Base-by-base conservation (phyloP, 64 coral and sea anemone genomes). In the Montipora sp. region DNA sequence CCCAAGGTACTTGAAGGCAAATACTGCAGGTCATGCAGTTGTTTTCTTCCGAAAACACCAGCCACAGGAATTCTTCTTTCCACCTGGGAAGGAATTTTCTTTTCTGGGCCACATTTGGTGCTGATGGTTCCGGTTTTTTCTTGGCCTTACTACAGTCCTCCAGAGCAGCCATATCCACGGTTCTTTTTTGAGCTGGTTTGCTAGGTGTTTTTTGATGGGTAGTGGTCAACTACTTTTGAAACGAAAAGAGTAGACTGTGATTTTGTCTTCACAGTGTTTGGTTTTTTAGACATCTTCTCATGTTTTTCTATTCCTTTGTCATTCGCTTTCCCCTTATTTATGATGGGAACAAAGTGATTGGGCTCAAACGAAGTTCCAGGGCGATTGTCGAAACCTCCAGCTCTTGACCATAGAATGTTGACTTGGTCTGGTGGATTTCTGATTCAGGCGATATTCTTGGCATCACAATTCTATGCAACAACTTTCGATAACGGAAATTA, bases 391-490 rank as follows among this genome's bases (percentile, higher is more conserved):
- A 80, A 53, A 21, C 48, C 78, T 58, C 50, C 78, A 0, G 3
- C 78, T 57, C 78, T 80, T 80, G 78, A 80, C 78, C 78, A 80
- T 9, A 21, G 7, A 57, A 55, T 80, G 51, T 60, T 81, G 27
- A 81, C 11, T 60, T 36, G 0, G n/a, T 5, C 12, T 1, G 11
- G 3, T 15, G 7, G 21, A 11, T 24, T 60, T 60, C 79, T 81
- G 79, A 60, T 8, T 81, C 79, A 59, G n/a, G 77, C 20, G 51
- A 60, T 36, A 27, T 3, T 14, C 12, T 81, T 60, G 51, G 53
- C 18, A 81, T 24, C 8, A 81, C 79, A 81, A 60, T 11, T 60
- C 20, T 60, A 15, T 81, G 79, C 5, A 81, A 81, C 53, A 81
- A 60, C 55, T 58, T 60, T 6, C 73, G 27, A 20, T 11, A 47